These are phyloP conservation scores for Lepidothrix coronata DNA, from an alignment of 2,113 vertebrate species.

Conservation along the genomic window DNA sequence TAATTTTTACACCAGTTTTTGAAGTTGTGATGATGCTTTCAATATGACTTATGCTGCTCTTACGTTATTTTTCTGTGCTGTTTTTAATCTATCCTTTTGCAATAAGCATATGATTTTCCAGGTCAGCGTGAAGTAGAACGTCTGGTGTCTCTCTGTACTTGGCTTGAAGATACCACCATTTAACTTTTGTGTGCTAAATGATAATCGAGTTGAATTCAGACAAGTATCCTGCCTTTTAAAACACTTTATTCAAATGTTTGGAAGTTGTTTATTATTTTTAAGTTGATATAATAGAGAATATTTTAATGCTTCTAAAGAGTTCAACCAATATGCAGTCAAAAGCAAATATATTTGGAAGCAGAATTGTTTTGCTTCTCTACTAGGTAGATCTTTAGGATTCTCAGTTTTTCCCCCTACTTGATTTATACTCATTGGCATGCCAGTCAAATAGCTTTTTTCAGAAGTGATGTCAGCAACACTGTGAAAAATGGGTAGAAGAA, in stretches of 20 bases:
- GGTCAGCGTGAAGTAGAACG: neutral
- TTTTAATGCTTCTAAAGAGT: neutral
- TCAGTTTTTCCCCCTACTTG: neutral
- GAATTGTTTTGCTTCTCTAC: neutral
- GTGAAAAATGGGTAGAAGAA: neutral
- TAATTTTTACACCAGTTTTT: slow-evolving; percentile 1
- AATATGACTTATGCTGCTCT: neutral
- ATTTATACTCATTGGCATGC: neutral
- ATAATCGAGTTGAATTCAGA: neutral
- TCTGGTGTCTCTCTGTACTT: slow-evolving; percentile 20
- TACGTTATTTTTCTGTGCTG: neutral
- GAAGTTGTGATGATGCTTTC: slow-evolving; percentile 15
- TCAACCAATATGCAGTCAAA: neutral
- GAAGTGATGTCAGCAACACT: neutral
- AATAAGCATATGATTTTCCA: slow-evolving; percentile 26
- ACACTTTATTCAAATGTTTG: neutral
- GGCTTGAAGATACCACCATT: neutral
- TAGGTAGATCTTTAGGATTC: neutral
- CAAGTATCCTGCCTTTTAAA: neutral
- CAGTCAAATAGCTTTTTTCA: neutral
- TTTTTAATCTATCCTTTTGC: neutral
- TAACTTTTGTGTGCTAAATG: neutral
- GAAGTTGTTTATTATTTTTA: neutral
- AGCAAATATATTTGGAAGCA: neutral
- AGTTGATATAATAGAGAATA: neutral